Evolutionary conservation across 2,797 vertebrate genomes (phyloP).

Genomic region (Lates japonicus): DNA sequence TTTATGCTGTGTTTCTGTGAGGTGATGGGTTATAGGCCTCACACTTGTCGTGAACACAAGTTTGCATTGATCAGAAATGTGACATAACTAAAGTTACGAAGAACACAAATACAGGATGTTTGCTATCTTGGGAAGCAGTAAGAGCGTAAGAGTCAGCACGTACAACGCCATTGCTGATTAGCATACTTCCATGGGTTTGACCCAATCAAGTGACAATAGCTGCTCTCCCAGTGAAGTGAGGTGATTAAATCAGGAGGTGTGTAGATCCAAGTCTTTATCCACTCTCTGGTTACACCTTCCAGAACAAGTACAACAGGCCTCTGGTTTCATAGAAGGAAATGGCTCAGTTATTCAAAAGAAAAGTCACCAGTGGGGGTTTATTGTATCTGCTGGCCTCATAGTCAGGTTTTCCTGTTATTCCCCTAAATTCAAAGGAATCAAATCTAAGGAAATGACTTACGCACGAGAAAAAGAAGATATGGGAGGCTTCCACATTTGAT

Average conservation of each 20-base stretch:
- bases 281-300: slow-evolving; percentile 32
- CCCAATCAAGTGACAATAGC: neutral
- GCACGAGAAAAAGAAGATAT: neutral
- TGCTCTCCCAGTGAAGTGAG: slow-evolving; percentile 15
- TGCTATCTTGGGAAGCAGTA: neutral
- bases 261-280: slow-evolving; percentile 13
- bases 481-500: neutral
- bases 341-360: slow-evolving; percentile 38
- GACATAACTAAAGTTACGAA: neutral
- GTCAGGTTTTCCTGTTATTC: slow-evolving; percentile 55
- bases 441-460: slow-evolving; percentile 25
- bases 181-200: neutral
- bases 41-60: neutral
- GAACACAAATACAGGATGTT: neutral
- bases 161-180: neutral
- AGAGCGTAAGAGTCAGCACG: neutral
- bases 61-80: neutral
- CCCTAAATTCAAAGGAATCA: slow-evolving; percentile 32
- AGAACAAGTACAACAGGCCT: slow-evolving; percentile 30
- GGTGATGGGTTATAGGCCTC: neutral
- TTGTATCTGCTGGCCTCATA: slow-evolving; percentile 29
- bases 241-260: neutral
- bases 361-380: slow-evolving; percentile 9
- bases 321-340: slow-evolving; percentile 57
- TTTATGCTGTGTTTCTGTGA: neutral